Percentiles rank a stretch among this genome's conserved stretches.
phyloP scores from a whole-genome alignment of 2,797 vertebrate genomes.

The Megalops cyprinoides region DNA sequence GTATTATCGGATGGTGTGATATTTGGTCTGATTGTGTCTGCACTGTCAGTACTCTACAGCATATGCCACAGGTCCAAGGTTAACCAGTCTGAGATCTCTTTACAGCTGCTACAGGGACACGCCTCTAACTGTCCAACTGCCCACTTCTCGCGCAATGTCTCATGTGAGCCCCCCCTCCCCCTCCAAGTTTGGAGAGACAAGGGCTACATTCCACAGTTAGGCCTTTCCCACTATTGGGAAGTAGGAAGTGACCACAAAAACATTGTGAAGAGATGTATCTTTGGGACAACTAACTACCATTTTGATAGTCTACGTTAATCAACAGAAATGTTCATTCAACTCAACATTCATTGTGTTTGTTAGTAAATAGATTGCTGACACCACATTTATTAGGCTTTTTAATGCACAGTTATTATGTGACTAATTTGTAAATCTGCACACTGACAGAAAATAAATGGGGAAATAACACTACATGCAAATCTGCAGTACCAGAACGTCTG shows the following conservation, averaged over 20 bases:
- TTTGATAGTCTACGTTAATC: neutral
- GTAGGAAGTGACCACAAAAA: neutral
- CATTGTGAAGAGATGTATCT: neutral
- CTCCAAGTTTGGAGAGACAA: neutral
- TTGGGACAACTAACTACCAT: neutral
- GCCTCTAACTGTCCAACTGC: neutral
- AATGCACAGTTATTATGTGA: no score
- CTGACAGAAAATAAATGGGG: no score
- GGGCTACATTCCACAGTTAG: neutral
- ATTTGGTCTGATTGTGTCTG: neutral
- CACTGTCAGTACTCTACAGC: neutral
- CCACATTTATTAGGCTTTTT: no score
- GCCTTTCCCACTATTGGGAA: neutral
- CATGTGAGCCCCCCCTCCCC: neutral
- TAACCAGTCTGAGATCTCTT: neutral
- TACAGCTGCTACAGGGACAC: neutral
- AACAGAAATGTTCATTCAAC: no score
- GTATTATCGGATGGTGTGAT: neutral
- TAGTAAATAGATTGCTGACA: no score
- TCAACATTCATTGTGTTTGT: no score
- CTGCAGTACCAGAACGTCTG: no score
- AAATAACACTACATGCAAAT: no score
- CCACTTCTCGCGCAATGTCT: neutral
- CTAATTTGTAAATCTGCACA: no score
- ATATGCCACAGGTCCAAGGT: neutral